Base-by-base conservation (phyloP, 2,888 invertebrate genomes). In the Cheilosia variabilis region DNA sequence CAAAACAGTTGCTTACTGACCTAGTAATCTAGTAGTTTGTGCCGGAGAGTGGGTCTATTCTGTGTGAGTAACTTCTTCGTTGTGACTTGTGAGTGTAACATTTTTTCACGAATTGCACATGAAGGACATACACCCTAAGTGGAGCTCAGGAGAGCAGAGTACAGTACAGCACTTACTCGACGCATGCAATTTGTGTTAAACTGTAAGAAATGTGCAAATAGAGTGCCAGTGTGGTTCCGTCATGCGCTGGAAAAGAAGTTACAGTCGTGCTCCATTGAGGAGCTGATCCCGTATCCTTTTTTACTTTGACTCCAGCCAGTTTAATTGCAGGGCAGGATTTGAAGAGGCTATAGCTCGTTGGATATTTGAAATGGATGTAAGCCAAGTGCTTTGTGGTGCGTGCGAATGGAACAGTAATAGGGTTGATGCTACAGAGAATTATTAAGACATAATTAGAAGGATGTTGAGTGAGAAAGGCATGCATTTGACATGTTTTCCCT, bases 41-140 rank as follows among this genome's bases (percentile, higher is more conserved):
- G 13, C 10, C 13, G 37, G 13, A 4, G 37, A 37, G 24, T 45
- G 10, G 47, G 62, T 37, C 50, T 71, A 66, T 66, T 27, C 37
- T 65, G 43, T 76, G 43, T 31, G 65, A 52, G 43, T 52, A 45
- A 66, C 62, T 63, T 50, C 31, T 60, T 34, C 60, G 55, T 76
- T 57, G 53, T n/a, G 22, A 65, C 66, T 82, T 57, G 65, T 27
- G 17, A 65, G 71, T 82, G 65, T 13, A 10, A 82, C 62, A 77
- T 77, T 55, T 66, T 77, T 82, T 77, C 77, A 72, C 71, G 71
- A 77, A 82, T 69, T 82, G 60, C 82, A 77, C 60, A 45, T 65
- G 50, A 65, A 76, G 69, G 57, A 53, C 50, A 50, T 47, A 9
- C 17, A 19, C 31, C 9, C 7, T 31, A 2, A 31, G 31, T 31